phyloP scores from a whole-genome alignment of 92 coral and sea anemone species.

The Zoanthus sansibaricus region DNA sequence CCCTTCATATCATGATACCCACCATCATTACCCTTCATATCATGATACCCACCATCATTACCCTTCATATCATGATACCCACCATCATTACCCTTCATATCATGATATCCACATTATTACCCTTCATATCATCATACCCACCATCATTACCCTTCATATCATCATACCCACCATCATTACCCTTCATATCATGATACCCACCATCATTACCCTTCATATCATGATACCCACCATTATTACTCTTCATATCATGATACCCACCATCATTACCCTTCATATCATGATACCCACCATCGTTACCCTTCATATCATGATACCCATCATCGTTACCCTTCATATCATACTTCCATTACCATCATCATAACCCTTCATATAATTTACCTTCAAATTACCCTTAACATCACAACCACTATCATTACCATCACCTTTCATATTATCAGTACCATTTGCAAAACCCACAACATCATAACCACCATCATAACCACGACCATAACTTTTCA shows the following conservation, averaged over 20 bases:
- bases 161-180: not conserved
- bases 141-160: not conserved
- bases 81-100: not conserved
- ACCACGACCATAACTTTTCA: too few species aligned
- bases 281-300: not conserved
- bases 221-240: not conserved
- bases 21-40: too few species aligned
- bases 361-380: not conserved
- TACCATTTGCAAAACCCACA: too few species aligned
- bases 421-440: not conserved
- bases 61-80: too few species aligned
- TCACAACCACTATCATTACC: not conserved
- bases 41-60: too few species aligned
- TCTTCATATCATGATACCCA: not conserved
- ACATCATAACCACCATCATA: too few species aligned
- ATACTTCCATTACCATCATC: not conserved
- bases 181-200: not conserved
- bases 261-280: not conserved
- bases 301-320: not conserved
- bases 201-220: not conserved
- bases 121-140: not conserved
- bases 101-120: not conserved
- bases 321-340: not conserved
- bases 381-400: not conserved
- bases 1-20: too few species aligned